Evolutionary conservation across 2,888 invertebrate species (phyloP).

Genomic region (Rhagophthalmus giganteus): DNA sequence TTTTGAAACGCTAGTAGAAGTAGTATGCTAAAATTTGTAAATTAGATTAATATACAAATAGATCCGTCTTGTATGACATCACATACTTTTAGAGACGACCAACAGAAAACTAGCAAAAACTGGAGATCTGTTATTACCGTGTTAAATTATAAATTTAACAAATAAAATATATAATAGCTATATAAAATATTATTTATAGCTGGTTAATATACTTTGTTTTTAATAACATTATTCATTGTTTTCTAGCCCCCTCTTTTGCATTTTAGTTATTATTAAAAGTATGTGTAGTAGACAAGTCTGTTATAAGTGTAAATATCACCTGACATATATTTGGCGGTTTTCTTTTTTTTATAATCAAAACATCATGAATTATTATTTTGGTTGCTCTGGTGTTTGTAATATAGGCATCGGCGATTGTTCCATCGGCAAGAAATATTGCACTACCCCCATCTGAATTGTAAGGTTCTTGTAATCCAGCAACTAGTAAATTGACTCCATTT

Average conservation of each 20-base stretch:
- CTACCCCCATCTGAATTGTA: constrained; percentile 35
- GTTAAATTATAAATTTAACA: too few relatives aligned
- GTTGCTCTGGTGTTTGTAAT: constrained; percentile 27
- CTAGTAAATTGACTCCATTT: constrained; percentile 39
- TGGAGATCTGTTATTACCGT: too few relatives aligned
- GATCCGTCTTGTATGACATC: not conserved
- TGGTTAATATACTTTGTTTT: too few relatives aligned
- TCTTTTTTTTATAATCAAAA: constrained; percentile 29
- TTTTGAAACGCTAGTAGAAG: not conserved
- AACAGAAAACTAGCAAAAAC: too few relatives aligned
- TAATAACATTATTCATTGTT: too few relatives aligned
- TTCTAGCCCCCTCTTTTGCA: not conserved
- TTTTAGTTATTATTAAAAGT: not conserved
- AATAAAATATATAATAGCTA: too few relatives aligned
- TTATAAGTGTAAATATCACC: constrained; percentile 10
- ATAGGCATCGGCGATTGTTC: constrained; percentile 34
- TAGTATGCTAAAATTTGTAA: constrained; percentile 3
- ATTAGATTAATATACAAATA: not conserved
- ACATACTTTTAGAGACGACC: too few relatives aligned
- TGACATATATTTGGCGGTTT: constrained; percentile 6
- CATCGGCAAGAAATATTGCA: constrained; percentile 37
- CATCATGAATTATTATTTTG: constrained; percentile 32
- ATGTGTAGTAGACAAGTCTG: not conserved
- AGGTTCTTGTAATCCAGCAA: constrained; percentile 36
- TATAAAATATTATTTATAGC: too few relatives aligned